phyloP scores from a whole-genome alignment of 2,113 vertebrate species.

The Maccullochella peelii region DNA sequence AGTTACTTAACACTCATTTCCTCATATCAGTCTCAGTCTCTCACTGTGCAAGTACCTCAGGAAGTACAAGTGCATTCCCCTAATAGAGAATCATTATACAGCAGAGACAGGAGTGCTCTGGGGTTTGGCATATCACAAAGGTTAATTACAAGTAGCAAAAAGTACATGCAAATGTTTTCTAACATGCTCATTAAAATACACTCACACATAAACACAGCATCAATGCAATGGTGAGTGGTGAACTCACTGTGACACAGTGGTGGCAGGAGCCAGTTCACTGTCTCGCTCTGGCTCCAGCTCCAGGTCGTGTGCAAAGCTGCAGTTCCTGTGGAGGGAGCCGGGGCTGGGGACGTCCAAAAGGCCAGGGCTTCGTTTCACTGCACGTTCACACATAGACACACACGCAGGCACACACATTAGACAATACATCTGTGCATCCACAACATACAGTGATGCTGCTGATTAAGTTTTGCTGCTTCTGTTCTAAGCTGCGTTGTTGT shows the following conservation, averaged over 20 bases:
- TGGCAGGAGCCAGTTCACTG: constrained; percentile 55
- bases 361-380: constrained; percentile 57
- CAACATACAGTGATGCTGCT: background rate
- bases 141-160: constrained; percentile 48
- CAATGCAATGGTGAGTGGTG: background rate
- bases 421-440: background rate
- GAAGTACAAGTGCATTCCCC: constrained; percentile 68
- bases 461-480: background rate
- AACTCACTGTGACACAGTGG: constrained; percentile 74
- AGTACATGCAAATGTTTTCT: constrained; percentile 31
- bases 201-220: constrained; percentile 5
- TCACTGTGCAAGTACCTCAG: constrained; percentile 43
- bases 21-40: constrained; percentile 48
- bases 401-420: background rate
- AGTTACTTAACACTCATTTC: constrained; percentile 70
- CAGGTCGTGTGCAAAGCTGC: constrained; percentile 73
- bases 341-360: constrained; percentile 59
- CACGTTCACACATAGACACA: constrained; percentile 12
- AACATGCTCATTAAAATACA: constrained; percentile 31
- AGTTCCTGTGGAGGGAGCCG: constrained; percentile 52
- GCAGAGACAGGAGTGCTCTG: constrained; percentile 23
- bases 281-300: constrained; percentile 71
- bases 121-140: constrained; percentile 41
- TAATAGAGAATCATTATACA: constrained; percentile 63
- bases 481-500: background rate